Evolutionary conservation across 2,113 vertebrate species (phyloP).

Genomic region (Ardeotis arabs): DNA sequence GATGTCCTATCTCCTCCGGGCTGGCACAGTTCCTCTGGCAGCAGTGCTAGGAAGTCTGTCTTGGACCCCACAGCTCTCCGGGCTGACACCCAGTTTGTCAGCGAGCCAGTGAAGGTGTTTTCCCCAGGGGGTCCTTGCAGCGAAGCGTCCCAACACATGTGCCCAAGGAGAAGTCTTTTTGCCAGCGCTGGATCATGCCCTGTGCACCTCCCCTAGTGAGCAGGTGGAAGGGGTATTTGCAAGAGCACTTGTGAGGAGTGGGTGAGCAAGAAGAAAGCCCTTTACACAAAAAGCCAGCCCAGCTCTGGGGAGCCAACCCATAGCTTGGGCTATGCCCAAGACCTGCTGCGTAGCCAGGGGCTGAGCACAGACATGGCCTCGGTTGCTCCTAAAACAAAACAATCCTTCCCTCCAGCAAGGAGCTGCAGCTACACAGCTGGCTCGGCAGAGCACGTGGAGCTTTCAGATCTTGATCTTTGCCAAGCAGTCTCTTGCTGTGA

Average conservation of each 20-base stretch:
- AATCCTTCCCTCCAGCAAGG: neutral
- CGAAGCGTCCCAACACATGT: neutral
- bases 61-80: neutral
- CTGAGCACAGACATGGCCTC: accelerated
- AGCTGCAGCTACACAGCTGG: neutral
- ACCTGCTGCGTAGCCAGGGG: neutral
- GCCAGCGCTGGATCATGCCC: neutral
- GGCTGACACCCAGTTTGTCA: neutral
- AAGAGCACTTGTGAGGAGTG: neutral
- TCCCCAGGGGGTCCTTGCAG: no score
- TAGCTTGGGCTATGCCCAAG: neutral
- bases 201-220: neutral
- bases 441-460: neutral
- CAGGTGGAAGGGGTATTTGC: no score
- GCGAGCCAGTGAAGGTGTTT: neutral
- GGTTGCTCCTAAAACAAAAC: neutral
- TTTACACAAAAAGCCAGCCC: neutral
- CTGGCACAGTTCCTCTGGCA: neutral
- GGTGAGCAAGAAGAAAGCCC: neutral
- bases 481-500: neutral
- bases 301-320: neutral
- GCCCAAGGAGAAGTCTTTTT: neutral
- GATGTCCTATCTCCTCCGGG: no score
- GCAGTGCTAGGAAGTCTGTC: no score
- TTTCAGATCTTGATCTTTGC: neutral